Evolutionary conservation across 2,888 invertebrate genomes (phyloP).

Genomic region (Lamproptera curius): DNA sequence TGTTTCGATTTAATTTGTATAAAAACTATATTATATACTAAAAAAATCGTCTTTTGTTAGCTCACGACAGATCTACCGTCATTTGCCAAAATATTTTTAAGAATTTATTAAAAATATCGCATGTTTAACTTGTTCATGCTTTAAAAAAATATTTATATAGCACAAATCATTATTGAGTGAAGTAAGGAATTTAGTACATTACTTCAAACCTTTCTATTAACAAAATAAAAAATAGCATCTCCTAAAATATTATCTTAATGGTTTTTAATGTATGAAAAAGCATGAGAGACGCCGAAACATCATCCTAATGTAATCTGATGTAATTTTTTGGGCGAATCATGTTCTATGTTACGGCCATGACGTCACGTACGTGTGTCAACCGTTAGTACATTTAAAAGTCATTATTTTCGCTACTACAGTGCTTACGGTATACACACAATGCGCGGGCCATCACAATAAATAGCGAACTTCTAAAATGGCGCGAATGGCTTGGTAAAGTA

Average conservation of each 20-base stretch:
- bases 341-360: conserved; percentile 8
- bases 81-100: too few relatives aligned
- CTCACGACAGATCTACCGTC: too few relatives aligned
- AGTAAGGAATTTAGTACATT: too few relatives aligned
- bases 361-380: conserved; percentile 12
- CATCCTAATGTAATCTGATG: conserved; percentile 12
- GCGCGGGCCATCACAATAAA: neutral
- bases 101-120: too few relatives aligned
- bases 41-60: too few relatives aligned
- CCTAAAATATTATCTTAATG: conserved; percentile 12
- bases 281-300: neutral
- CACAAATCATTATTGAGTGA: too few relatives aligned
- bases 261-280: neutral
- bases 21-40: too few relatives aligned
- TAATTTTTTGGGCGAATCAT: conserved; percentile 10
- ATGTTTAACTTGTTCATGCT: too few relatives aligned
- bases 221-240: neutral
- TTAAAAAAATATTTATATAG: too few relatives aligned
- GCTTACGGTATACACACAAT: conserved; percentile 1
- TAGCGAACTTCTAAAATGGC: too few relatives aligned
- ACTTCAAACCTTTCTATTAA: neutral
- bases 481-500: too few relatives aligned
- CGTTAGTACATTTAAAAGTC: conserved; percentile 16
- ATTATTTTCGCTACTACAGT: conserved; percentile 19
- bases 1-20: too few relatives aligned